These are phyloP conservation scores for Lepetodrilus schrolli DNA, from an alignment of 2,888 invertebrate species.

Conservation along the genomic window DNA sequence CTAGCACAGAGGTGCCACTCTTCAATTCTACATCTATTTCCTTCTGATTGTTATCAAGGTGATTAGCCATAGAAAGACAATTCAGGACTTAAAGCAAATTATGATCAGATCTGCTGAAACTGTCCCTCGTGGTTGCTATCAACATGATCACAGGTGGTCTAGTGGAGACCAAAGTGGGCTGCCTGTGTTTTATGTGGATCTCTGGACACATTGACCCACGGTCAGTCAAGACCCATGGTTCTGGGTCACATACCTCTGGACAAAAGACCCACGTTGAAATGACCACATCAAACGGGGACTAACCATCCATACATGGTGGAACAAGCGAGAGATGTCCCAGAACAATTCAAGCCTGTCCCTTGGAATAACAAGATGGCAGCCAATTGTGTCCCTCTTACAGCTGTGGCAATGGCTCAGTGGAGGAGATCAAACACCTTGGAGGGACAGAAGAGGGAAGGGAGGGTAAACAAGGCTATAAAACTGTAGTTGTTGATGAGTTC, in stretches of 20 bases:
- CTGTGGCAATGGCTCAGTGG: background rate
- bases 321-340: background rate
- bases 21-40: background rate
- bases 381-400: background rate
- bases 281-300: background rate
- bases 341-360: background rate
- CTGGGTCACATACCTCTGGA: background rate
- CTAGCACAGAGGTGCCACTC: background rate
- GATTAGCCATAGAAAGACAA: background rate
- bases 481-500: background rate
- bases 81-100: background rate
- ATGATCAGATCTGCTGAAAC: constrained; percentile 6
- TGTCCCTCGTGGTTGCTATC: background rate
- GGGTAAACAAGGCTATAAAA: background rate
- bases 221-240: background rate
- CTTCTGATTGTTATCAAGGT: constrained; percentile 1
- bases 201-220: background rate
- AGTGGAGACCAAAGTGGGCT: background rate
- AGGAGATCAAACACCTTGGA: background rate
- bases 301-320: background rate
- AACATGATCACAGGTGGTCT: background rate
- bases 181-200: background rate
- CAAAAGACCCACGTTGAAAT: background rate
- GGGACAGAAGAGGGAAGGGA: background rate
- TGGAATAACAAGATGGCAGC: background rate